These are phyloP conservation scores for Argyresthia albistria DNA, from an alignment of 2,888 invertebrate genomes.

Conservation along the genomic window DNA sequence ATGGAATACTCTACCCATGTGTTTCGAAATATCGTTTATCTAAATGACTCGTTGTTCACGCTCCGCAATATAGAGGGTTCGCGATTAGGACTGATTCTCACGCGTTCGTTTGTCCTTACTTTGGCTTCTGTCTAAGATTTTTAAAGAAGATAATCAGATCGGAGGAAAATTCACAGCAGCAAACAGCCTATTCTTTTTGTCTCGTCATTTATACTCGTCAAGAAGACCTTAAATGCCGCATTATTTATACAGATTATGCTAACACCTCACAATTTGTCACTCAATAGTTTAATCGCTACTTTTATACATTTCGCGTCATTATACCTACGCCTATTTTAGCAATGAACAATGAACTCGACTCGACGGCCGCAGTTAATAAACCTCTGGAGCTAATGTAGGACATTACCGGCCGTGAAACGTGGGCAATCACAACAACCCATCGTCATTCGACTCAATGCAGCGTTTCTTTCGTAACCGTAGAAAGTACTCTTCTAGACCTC, in stretches of 20 bases:
- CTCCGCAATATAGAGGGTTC: slow-evolving; percentile 35
- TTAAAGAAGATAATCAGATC: not conserved
- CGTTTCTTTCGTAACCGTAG: slow-evolving; percentile 55
- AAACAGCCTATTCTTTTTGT: too few species aligned
- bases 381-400: slow-evolving; percentile 37
- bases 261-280: not conserved
- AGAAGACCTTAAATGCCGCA: too few species aligned
- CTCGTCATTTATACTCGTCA: too few species aligned
- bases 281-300: too few species aligned
- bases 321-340: not conserved
- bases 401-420: slow-evolving; percentile 27
- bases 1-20: slow-evolving; percentile 12
- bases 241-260: not conserved
- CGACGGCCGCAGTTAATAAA: slow-evolving; percentile 14
- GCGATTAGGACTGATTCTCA: slow-evolving; percentile 35
- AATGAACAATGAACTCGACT: slow-evolving; percentile 13
- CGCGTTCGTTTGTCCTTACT: slow-evolving; percentile 9
- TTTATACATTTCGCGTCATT: not conserved
- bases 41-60: slow-evolving; percentile 36
- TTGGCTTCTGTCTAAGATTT: not conserved
- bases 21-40: slow-evolving; percentile 46
- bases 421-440: slow-evolving; percentile 40
- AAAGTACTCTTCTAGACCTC: slow-evolving; percentile 41
- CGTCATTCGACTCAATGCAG: slow-evolving; percentile 47
- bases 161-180: too few species aligned